Percentiles rank a stretch among this genome's conserved stretches.
These are phyloP conservation scores for Phrynosoma platyrhinos DNA, from an alignment of 2,113 vertebrate species.

Conservation along the genomic window DNA sequence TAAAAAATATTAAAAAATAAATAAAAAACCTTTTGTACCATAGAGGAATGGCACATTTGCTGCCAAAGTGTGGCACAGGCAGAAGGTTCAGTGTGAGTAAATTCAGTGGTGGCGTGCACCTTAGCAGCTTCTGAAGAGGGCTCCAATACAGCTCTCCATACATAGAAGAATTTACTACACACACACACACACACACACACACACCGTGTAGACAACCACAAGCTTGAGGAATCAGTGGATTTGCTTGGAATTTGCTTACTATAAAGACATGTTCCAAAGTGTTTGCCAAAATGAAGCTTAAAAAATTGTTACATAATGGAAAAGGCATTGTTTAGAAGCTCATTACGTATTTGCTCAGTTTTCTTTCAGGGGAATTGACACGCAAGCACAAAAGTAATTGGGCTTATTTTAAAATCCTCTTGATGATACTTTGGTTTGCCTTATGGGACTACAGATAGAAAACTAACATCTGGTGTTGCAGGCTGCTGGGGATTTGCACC, in stretches of 20 bases:
- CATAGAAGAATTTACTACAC: neutral
- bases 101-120: neutral
- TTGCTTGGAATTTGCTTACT: too few species aligned
- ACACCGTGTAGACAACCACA: neutral
- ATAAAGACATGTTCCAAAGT: constrained; percentile 28
- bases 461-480: constrained; percentile 81
- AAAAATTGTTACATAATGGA: constrained; percentile 30
- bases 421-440: constrained; percentile 73
- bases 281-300: constrained; percentile 43
- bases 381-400: constrained; percentile 81
- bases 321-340: constrained; percentile 70
- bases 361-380: constrained; percentile 77
- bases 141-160: neutral
- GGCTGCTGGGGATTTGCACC: constrained; percentile 79
- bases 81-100: neutral
- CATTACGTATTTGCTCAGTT: constrained; percentile 73
- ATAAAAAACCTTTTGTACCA: neutral
- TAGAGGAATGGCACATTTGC: neutral
- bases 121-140: neutral
- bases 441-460: constrained; percentile 76
- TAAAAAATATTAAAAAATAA: too few species aligned
- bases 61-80: neutral
- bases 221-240: neutral
- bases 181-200: too few species aligned
- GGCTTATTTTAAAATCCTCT: constrained; percentile 80